Base-by-base conservation (phyloP, 2,888 invertebrate genomes). In the Isotomurus palustris region DNA sequence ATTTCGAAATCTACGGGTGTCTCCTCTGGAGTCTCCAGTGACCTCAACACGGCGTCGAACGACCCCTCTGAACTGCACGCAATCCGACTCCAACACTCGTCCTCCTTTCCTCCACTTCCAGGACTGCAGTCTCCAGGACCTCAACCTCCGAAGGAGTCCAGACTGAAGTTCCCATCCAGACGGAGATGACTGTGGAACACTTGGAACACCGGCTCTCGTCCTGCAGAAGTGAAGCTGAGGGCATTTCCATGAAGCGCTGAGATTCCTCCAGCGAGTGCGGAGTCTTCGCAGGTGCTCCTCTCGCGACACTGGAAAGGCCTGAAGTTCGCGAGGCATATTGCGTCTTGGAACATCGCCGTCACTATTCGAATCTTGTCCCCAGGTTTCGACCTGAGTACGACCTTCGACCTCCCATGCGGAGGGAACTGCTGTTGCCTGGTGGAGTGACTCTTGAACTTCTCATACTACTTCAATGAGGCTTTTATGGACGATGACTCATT, bases 251-350 rank as follows among this genome's bases (percentile, higher is more conserved):
- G 78, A 10, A 78, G 60, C 3, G 76, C 68, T 8, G 71, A 73
- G 17, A 74, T 73, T 1, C 77, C 77, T 5, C 71, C 56, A 24
- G 61, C 51, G 40, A 75, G 72, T 2, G 74, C 74, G 0, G 62
- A 43, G 53, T 73, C 72, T 63, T 77, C 76, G 38, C 64, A 68
- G 43, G 64, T 65, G 36, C 51, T 62, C 24, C 70, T 71, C 14
- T 72, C 69, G 56, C 75, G 74, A 67, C 78, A 78, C 66, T 77
- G 77, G 64, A 76, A 77, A 2, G 75, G 74, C 4, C 77, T 69
- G 65, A 75, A 77, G 71, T 78, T 78, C 76, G 77, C 78, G 72
- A 75, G 75, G 5, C 74, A 74, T 27, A 77, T 76, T 50, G 69
- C 67, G 29, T 67, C 53, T 54, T 72, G 72, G 60, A 75, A 77